A percentile compares a stretch with the other conserved stretches of the same genome.
Evolutionary conservation across 2,888 invertebrate genomes (phyloP).

Genomic region (Polylopha cassiicola): DNA sequence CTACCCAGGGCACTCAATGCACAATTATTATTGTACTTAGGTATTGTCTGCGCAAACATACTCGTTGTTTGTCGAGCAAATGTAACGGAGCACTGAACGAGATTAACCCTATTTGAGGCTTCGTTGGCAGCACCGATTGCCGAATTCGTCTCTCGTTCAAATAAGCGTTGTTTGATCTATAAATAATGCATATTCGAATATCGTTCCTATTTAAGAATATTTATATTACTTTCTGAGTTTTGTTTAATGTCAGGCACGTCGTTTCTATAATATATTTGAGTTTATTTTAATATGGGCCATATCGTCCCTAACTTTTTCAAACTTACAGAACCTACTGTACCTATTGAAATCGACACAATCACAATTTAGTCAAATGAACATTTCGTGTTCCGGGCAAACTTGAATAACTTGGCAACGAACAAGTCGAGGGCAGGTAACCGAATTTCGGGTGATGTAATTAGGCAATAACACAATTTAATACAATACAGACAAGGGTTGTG

Average conservation of each 20-base stretch:
- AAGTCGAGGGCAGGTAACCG: slow-evolving; percentile 20
- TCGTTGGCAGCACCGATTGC: slow-evolving; percentile 38
- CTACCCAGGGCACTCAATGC: slow-evolving; percentile 55
- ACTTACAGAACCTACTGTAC: too few species aligned
- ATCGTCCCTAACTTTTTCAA: too few species aligned
- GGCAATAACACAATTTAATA: slow-evolving; percentile 19
- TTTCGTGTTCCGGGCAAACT: slow-evolving; percentile 18
- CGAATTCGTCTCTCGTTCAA: slow-evolving; percentile 31
- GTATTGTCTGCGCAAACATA: slow-evolving; percentile 68
- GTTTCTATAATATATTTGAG: too few species aligned
- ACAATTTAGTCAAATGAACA: too few species aligned
- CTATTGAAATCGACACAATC: too few species aligned
- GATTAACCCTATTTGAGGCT: slow-evolving; percentile 66
- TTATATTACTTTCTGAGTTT: too few species aligned
- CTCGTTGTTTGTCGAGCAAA: slow-evolving; percentile 60
- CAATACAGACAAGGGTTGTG: slow-evolving; percentile 24
- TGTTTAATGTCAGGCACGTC: too few species aligned
- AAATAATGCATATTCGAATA: too few species aligned
- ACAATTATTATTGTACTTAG: slow-evolving; percentile 74
- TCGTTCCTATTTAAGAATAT: too few species aligned
- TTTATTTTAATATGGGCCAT: too few species aligned
- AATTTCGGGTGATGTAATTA: slow-evolving; percentile 21
- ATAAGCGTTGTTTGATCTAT: slow-evolving; percentile 24
- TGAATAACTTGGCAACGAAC: slow-evolving; percentile 10
- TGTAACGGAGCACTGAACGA: slow-evolving; percentile 63